A percentile compares a stretch with the other conserved stretches of the same genome.
Conservation (phyloP, 2,113 vertebrate species). For the Engraulis encrasicolus region DNA sequence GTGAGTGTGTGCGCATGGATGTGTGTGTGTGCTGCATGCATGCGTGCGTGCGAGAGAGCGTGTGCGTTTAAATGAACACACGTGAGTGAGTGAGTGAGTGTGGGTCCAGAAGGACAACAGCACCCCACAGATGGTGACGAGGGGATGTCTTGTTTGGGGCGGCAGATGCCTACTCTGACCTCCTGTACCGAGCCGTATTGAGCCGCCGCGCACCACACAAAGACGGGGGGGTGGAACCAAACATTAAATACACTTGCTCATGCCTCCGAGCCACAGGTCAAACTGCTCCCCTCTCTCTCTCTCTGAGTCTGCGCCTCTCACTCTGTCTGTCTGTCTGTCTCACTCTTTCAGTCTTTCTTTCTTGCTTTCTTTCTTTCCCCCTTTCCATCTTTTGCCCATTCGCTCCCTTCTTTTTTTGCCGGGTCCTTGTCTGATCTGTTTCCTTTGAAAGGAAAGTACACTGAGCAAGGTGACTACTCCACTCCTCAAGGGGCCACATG, state of each 20-base stretch:
- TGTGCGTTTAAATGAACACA: background rate
- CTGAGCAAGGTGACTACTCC: background rate
- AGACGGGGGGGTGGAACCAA: slow-evolving; percentile 62
- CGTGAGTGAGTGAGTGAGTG: slow-evolving; percentile 20
- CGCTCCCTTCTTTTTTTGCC: slow-evolving; percentile 1
- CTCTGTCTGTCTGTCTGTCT: background rate
- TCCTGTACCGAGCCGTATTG: slow-evolving; percentile 64
- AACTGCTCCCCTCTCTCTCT: slow-evolving; percentile 15
- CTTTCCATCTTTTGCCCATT: background rate
- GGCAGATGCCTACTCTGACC: slow-evolving; percentile 77
- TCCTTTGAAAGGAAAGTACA: slow-evolving; percentile 9
- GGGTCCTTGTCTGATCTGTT: background rate
- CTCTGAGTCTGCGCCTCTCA: background rate
- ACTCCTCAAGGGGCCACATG: background rate
- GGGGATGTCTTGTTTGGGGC: slow-evolving; percentile 62
- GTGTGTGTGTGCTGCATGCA: background rate
- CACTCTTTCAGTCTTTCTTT: background rate
- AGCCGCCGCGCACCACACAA: slow-evolving; percentile 69
- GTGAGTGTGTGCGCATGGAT: no score
- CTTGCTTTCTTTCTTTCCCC: background rate
- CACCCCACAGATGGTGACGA: slow-evolving; percentile 70
- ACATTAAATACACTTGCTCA: slow-evolving; percentile 72
- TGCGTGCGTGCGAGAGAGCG: background rate
- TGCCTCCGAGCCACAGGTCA: slow-evolving; percentile 69
- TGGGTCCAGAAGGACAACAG: slow-evolving; percentile 66